Evolutionary conservation across 2,797 vertebrate genomes (phyloP).

Genomic region (Nothura maculosa): DNA sequence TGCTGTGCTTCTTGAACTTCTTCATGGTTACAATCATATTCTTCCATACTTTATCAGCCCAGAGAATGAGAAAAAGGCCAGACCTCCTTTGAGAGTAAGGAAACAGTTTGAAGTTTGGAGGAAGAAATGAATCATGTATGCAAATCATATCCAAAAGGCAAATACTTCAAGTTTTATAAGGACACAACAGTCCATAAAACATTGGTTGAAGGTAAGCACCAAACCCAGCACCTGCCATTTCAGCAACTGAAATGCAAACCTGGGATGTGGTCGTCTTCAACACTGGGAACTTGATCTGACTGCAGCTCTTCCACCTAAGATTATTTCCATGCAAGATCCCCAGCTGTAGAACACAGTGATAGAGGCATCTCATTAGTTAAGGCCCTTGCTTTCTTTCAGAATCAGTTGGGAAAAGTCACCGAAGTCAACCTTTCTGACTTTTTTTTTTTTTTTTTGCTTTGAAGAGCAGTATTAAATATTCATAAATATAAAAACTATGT

Average conservation of each 20-base stretch:
- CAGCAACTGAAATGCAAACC: slow-evolving; percentile 1
- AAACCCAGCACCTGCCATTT: slow-evolving; percentile 51
- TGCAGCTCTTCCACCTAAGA: not conserved
- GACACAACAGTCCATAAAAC: slow-evolving; percentile 7
- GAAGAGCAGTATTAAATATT: slow-evolving; percentile 72
- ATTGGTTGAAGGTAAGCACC: slow-evolving; percentile 64
- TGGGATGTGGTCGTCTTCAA: slow-evolving; percentile 49
- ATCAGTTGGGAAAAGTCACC: not conserved
- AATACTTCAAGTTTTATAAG: slow-evolving; percentile 65
- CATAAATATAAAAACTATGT: slow-evolving; percentile 60
- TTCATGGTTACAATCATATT: not conserved
- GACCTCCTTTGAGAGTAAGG: slow-evolving; percentile 7
- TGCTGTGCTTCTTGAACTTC: slow-evolving; percentile 72
- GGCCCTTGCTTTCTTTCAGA: slow-evolving; percentile 32
- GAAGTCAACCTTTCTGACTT: slow-evolving; percentile 23
- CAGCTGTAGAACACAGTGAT: slow-evolving; percentile 50
- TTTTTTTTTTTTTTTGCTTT: slow-evolving; percentile 70
- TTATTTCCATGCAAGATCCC: slow-evolving; percentile 8
- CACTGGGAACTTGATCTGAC: not conserved
- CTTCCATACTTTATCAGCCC: slow-evolving; percentile 1
- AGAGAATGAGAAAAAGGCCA: slow-evolving; percentile 1
- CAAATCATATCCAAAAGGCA: slow-evolving; percentile 38
- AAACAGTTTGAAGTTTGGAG: not conserved
- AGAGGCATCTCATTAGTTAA: slow-evolving; percentile 61
- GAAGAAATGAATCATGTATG: not conserved